A percentile compares a stretch with the other conserved stretches of the same genome.
Conservation (phyloP, 2,888 invertebrate genomes). For the Oscheius sp. region DNA sequence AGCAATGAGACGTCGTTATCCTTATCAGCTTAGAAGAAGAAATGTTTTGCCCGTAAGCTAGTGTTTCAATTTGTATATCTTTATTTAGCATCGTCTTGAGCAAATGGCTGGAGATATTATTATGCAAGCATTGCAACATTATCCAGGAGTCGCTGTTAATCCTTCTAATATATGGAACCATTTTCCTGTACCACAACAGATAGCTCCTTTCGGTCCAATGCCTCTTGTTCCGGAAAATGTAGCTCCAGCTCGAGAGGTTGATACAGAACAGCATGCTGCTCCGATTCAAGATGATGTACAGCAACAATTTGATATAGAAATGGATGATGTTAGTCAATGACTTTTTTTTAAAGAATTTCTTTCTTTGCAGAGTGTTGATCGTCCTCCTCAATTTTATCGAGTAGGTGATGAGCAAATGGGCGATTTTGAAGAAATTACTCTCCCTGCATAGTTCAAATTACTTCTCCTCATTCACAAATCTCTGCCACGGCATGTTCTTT, state of each 20-base stretch:
- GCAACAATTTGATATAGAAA: conserved; percentile 14
- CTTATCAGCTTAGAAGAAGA: conserved; percentile 8
- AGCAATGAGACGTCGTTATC: conserved; percentile 15
- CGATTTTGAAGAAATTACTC: neutral
- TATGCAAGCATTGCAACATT: conserved; percentile 16
- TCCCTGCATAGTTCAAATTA: neutral
- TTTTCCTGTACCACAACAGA: conserved; percentile 6
- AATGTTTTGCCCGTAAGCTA: conserved; percentile 1
- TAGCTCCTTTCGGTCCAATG: neutral
- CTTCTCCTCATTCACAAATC: neutral
- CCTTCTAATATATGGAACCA: conserved; percentile 14
- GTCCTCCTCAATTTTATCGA: conserved; percentile 23
- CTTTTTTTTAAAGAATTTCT: neutral
- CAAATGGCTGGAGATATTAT: conserved; percentile 22
- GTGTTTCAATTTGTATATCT: neutral
- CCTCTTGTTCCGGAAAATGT: neutral
- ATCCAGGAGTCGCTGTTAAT: conserved; percentile 2
- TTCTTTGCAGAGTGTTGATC: conserved; percentile 2
- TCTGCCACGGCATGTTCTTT: conserved; percentile 10
- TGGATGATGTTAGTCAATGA: neutral
- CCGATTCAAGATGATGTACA: neutral
- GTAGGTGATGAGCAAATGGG: conserved; percentile 23
- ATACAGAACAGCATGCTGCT: neutral
- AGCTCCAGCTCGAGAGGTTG: neutral
- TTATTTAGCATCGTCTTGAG: conserved; percentile 10